phyloP scores from a whole-genome alignment of 1,140 invertebrate genomes.

The Tyrophagus putrescentiae region DNA sequence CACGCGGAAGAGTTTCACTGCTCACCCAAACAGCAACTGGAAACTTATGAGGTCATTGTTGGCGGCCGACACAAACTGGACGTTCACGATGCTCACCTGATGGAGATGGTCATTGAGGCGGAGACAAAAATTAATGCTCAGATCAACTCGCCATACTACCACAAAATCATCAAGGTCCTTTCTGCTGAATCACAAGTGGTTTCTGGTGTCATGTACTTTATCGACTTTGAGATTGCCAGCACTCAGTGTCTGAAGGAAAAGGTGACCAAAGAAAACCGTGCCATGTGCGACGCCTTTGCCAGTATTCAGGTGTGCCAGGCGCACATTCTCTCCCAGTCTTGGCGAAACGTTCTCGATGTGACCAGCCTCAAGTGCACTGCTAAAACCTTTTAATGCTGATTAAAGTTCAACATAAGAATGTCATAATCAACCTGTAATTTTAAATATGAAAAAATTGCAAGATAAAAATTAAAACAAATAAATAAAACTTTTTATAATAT shows the following conservation, averaged over 20 bases:
- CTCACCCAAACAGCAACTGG: not conserved
- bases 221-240: constrained; percentile 2
- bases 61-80: not conserved
- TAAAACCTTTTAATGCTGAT: no score
- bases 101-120: not conserved
- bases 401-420: no score
- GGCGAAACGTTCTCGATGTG: not conserved
- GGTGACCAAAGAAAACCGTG: not conserved
- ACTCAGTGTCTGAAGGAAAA: constrained; percentile 3
- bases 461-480: no score
- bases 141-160: not conserved
- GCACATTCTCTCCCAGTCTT: not conserved
- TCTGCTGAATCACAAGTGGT: constrained; percentile 12
- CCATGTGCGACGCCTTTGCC: not conserved
- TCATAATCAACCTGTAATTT: no score
- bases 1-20: not conserved
- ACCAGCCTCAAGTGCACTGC: not conserved
- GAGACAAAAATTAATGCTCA: not conserved
- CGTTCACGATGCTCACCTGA: not conserved
- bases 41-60: not conserved
- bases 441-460: no score
- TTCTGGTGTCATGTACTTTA: constrained; percentile 5
- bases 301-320: not conserved
- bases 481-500: no score
- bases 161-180: not conserved